Percentiles rank a stretch among this genome's conserved stretches.
Conservation (phyloP, 2,888 invertebrate species). For the Meteorus colon region DNA sequence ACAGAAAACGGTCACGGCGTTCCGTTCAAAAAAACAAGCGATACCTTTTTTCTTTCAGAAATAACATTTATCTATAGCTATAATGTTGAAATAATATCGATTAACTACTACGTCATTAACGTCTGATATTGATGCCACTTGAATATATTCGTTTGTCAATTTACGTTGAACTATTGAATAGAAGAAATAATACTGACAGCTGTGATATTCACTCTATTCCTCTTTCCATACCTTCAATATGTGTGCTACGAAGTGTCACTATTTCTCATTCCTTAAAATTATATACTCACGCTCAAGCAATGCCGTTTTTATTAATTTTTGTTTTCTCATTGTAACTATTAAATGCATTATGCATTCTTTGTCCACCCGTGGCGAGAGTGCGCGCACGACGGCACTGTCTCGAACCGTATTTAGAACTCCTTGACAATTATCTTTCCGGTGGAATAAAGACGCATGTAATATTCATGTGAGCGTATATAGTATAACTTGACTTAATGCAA, state of each 20-base stretch:
- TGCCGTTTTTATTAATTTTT: slow-evolving; percentile 66
- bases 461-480: slow-evolving; percentile 65
- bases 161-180: too few relatives aligned
- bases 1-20: slow-evolving; percentile 58
- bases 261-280: neutral
- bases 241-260: neutral
- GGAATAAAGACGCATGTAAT: slow-evolving; percentile 72
- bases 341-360: slow-evolving; percentile 65
- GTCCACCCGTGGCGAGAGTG: slow-evolving; percentile 61
- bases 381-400: neutral
- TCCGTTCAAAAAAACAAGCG: slow-evolving; percentile 55
- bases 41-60: neutral
- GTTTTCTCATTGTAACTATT: slow-evolving; percentile 61
- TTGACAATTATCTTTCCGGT: slow-evolving; percentile 73
- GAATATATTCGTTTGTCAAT: too few relatives aligned
- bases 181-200: too few relatives aligned
- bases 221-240: neutral
- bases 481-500: slow-evolving; percentile 26
- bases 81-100: neutral
- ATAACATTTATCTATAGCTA: neutral
- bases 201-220: too few relatives aligned
- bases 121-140: slow-evolving; percentile 10
- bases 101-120: neutral
- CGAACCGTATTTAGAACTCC: slow-evolving; percentile 68
- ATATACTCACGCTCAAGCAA: slow-evolving; percentile 32